phyloP scores from a whole-genome alignment of 2,888 invertebrate species.

The Neria commutata region DNA sequence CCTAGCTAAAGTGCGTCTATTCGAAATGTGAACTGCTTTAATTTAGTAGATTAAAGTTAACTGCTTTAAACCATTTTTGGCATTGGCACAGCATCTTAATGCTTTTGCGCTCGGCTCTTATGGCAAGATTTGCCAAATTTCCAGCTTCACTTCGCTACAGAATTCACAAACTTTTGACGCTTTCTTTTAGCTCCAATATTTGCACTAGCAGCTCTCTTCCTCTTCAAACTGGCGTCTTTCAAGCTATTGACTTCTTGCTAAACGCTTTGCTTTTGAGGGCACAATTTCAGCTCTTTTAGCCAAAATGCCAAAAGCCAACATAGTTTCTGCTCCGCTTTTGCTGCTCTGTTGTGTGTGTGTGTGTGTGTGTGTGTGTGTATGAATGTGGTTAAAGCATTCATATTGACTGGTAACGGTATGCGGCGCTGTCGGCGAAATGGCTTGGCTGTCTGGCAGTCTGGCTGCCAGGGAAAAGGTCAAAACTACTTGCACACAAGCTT shows the following conservation, averaged over 20 bases:
- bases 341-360: not conserved
- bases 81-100: too few relatives aligned
- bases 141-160: too few relatives aligned
- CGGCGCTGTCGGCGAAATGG: too few relatives aligned
- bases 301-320: not conserved
- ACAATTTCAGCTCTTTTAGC: not conserved
- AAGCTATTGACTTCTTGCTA: not conserved
- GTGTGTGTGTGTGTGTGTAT: not conserved
- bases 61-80: too few relatives aligned
- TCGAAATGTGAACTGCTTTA: too few relatives aligned
- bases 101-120: too few relatives aligned
- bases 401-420: too few relatives aligned
- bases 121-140: too few relatives aligned
- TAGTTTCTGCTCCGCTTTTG: not conserved
- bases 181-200: constrained; percentile 22
- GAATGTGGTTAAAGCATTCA: too few relatives aligned
- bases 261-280: too few relatives aligned
- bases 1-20: too few relatives aligned
- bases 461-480: not conserved
- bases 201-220: not conserved
- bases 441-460: not conserved
- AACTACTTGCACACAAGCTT: not conserved
- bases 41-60: too few relatives aligned
- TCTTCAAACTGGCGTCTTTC: not conserved
- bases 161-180: not conserved